Percentiles rank a stretch among this genome's conserved stretches.
Evolutionary conservation across 2,888 invertebrate genomes (phyloP).

Genomic region (Agelastica alni): DNA sequence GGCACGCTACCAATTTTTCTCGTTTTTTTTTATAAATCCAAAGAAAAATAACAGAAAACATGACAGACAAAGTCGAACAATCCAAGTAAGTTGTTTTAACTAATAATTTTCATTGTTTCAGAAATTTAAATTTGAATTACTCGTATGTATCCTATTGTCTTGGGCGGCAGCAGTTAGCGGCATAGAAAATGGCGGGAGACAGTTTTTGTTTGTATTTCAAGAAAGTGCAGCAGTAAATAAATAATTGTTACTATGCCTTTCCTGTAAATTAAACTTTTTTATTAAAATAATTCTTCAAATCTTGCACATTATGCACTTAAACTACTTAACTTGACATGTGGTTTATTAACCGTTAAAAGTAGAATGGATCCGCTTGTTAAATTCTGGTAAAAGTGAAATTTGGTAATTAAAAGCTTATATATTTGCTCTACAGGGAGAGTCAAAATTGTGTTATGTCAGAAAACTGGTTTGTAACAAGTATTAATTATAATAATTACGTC

Average conservation of each 20-base stretch:
- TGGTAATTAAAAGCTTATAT: too few relatives aligned
- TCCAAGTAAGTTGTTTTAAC: conserved; percentile 6
- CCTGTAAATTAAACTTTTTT: too few relatives aligned
- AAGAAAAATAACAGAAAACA: conserved; percentile 11
- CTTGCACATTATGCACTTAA: too few relatives aligned
- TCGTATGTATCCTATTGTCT: background rate
- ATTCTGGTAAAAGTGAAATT: too few relatives aligned
- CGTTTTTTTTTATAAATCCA: conserved; percentile 16
- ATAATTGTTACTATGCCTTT: too few relatives aligned
- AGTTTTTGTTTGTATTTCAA: background rate
- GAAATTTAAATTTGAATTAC: background rate
- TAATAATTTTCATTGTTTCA: background rate
- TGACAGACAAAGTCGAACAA: conserved; percentile 19
- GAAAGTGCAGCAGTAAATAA: background rate
- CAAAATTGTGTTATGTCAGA: background rate
- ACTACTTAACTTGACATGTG: too few relatives aligned
- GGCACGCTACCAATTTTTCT: conserved; percentile 15
- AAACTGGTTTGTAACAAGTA: background rate
- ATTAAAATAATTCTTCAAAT: too few relatives aligned
- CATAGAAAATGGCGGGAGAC: conserved; percentile 8
- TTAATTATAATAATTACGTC: background rate
- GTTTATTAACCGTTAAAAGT: too few relatives aligned
- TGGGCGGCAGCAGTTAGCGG: conserved; percentile 7
- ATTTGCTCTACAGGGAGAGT: too few relatives aligned
- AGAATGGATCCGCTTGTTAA: too few relatives aligned